Evolutionary conservation across 2,113 vertebrate genomes (phyloP), one percentile per base, ranked within the genome.

Genomic region (Phodopus roborovskii): DNA sequence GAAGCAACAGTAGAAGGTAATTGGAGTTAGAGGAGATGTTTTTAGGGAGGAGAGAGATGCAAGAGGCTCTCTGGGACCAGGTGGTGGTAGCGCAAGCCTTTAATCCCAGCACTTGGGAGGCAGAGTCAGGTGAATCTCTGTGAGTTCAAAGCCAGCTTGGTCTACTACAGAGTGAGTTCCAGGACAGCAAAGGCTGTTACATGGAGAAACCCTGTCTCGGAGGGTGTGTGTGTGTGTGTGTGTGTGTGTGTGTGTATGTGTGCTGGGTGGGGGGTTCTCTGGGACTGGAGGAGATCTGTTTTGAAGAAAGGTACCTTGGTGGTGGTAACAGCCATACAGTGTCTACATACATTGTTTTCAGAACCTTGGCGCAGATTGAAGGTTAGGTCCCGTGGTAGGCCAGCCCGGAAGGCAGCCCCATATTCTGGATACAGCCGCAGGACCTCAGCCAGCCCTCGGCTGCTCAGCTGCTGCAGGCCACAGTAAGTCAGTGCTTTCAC

Each of bases 401-500:
- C 99, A 0, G 98, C 98, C 45, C 97, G 99, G 98, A 99, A 99
- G 42, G 99, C 99, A 97, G 98, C 98, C 94, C 99, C 98, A 0
- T 99, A 99, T 97, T 99, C 99, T 0, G 99, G 99, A 94, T 99
- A 99, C 79, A 99, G 99, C 45, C 98, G 98, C 33, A 99, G 98
- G 95, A 99, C 99, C 78, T 99, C 99, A 1, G 98, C 98, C 95
- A 99, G 98, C n/a, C 99, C 99, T 68, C 97, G 98, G 90, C 99
- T 98, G 68, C 99, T 99, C 75, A 99, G 99, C 98, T 99, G 98
- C 98, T 99, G 99, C 83, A 99, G 98, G 98, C 99, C 99, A 2
- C 99, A 99, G 98, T 99, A 99, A 87, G 99, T 99, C 98, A 99
- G 98, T 0, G 99, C 99, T 98, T 99, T 99, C 97, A 99, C 99